These are phyloP conservation scores for Sesia apiformis DNA, from an alignment of 2,888 invertebrate genomes.

Conservation along the genomic window DNA sequence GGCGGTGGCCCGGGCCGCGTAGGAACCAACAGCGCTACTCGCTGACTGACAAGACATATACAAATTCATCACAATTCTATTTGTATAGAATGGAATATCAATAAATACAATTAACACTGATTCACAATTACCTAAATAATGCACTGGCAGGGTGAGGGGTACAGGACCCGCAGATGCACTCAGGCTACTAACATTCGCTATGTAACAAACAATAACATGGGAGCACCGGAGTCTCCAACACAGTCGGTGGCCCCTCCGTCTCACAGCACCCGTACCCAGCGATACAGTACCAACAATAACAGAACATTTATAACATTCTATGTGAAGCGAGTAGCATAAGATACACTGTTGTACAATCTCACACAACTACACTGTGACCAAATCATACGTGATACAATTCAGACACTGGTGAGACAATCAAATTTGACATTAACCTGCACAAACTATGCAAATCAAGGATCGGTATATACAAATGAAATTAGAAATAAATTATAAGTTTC, in stretches of 20 bases:
- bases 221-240: not conserved
- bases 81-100: conserved; percentile 55
- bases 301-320: conserved; percentile 60
- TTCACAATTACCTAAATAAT: conserved; percentile 33
- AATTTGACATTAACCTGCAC: conserved; percentile 19
- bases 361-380: conserved; percentile 49
- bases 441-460: conserved; percentile 16
- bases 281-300: conserved; percentile 54
- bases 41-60: conserved; percentile 37
- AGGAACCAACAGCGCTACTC: conserved; percentile 54
- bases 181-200: conserved; percentile 31
- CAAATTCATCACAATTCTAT: conserved; percentile 63
- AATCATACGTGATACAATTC: conserved; percentile 40
- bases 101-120: conserved; percentile 67
- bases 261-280: conserved; percentile 32
- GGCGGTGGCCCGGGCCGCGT: conserved; percentile 38
- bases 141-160: conserved; percentile 14
- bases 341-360: conserved; percentile 47
- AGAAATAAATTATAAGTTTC: conserved; percentile 72
- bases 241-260: conserved; percentile 5
- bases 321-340: conserved; percentile 60
- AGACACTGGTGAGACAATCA: conserved; percentile 31
- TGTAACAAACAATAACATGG: conserved; percentile 57
- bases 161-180: conserved; percentile 12
- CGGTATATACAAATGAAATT: conserved; percentile 68